Evolutionary conservation across 2,113 vertebrate species (phyloP), one percentile per base, ranked within the genome.

Genomic region (Megaceryle maxima): DNA sequence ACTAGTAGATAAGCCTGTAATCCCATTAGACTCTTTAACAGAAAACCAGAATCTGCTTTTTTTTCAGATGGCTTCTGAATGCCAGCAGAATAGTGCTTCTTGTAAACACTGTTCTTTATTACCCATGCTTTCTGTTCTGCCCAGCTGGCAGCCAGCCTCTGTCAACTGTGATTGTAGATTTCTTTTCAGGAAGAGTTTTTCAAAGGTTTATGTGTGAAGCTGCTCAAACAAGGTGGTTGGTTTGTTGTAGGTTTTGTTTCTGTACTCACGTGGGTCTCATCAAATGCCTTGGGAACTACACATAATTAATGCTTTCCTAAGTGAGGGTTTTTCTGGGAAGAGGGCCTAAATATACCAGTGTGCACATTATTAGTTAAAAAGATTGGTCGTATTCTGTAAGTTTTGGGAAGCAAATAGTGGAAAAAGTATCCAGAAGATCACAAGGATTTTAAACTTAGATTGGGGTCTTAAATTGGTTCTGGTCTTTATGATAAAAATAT

Each of bases 241-340:
- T 46, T 46, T 46, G 43, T 19, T 46, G 44, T 44, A 16, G 44
- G 44, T 44, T 16, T 44, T 44, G 46, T 18, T 46, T 46, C 10
- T 19, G 46, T 18, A 3, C 82, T 72, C 64, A 48, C 25, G 11
- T 1, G 1, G 16, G 16, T 78, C 41, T 78, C 41, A 20, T 73
- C 48, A 50, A 26, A 41, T 68, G 53, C 33, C 50, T 79, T 74
- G 33, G 70, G 17, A 69, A 9, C 43, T 46, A 6, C 31, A 7
- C 39, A n/a, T 28, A 73, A 74, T 91, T n/a, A 44, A 14, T 62
- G 11, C 7, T 50, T 1, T 56, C 20, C 35, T 28, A 16, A 10
- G 11, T 25, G 39, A 66, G n/a, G 10, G 5, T 0, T 22, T 43
- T 64, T 41, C 25, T 12, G 4, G 11, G 2, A 3, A 8, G 8